Base-by-base conservation (phyloP, 2,888 invertebrate species). In the Hydropsyche betteni region DNA sequence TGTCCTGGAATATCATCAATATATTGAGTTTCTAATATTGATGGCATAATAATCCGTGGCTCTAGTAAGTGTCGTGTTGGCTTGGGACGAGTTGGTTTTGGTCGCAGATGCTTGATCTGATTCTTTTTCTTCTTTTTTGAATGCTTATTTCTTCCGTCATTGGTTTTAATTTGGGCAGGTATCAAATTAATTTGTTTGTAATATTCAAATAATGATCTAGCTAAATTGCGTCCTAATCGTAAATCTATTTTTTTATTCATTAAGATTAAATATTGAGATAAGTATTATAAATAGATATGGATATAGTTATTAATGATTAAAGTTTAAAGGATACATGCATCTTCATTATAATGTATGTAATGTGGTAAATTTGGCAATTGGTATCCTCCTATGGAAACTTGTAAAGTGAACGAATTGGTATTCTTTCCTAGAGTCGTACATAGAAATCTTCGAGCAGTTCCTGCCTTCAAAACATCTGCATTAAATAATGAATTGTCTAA, bases 371-470 rank as follows among this genome's bases (percentile, higher is more conserved):
- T 90, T 72, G 91, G 90, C 14, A 92, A 85, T 81, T 90, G 90
- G 81, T 96, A 94, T n/a, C 97, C 97, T 81, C 93, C 94, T 87
- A 97, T 91, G 8, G 98, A 98, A 0, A 96, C 95, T 83, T 97
- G 92, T 81, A 97, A 85, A 0, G 96, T 94, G 85, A 98, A 98
- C 75, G 95, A 94, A 84, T 97, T 94, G 14, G 94, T 92, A 75
- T 90, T 90, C 80, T 93, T 92, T 80, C 93, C 94, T 79, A 95
- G 85, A 68, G 89, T 85, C 51, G 91, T 90, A 81, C 94, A 93
- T 73, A 95, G 88, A 81, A 90, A 93, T 85, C 98, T 90, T 80
- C 99, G 89, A 0, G 97, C 94, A 36, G 95, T 95, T 50, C 98
- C 98, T 16, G 91, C 90, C 84, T 96, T 95, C 74, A 90, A 89